A percentile compares a stretch with the other conserved stretches of the same genome.
Conservation (phyloP, 2,888 invertebrate genomes). For the Spodoptera littoralis region DNA sequence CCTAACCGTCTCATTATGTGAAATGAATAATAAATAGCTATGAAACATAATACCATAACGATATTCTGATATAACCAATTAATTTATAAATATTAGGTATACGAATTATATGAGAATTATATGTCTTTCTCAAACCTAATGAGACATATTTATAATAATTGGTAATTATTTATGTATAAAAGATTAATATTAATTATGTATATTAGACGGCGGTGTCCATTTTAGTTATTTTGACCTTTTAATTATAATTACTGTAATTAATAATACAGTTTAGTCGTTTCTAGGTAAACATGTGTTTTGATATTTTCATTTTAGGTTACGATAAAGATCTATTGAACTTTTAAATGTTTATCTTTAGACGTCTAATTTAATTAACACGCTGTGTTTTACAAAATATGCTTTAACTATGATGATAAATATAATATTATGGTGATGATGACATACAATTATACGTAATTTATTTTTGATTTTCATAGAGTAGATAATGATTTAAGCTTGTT, state of each 20-base stretch:
- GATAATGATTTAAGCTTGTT: too few species aligned
- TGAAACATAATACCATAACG: constrained; percentile 1
- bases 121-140: constrained; percentile 40
- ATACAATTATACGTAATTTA: too few species aligned
- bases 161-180: constrained; percentile 52
- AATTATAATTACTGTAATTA: constrained; percentile 13
- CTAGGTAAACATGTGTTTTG: not conserved
- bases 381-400: too few species aligned
- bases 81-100: constrained; percentile 34
- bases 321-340: too few species aligned
- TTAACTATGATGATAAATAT: too few species aligned
- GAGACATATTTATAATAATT: constrained; percentile 41
- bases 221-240: constrained; percentile 9
- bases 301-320: constrained; percentile 7
- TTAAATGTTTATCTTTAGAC: too few species aligned
- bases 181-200: constrained; percentile 31
- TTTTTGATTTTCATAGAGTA: too few species aligned
- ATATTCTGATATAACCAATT: constrained; percentile 27
- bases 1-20: too few species aligned
- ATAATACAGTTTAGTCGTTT: constrained; percentile 10
- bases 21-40: not conserved
- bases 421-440: too few species aligned
- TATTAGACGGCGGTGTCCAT: constrained; percentile 17
- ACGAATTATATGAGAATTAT: constrained; percentile 13
- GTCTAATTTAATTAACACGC: too few species aligned